A percentile compares a stretch with the other conserved stretches of the same genome.
phyloP scores from a whole-genome alignment of 2,888 invertebrate genomes.

The Trilocha varians region DNA sequence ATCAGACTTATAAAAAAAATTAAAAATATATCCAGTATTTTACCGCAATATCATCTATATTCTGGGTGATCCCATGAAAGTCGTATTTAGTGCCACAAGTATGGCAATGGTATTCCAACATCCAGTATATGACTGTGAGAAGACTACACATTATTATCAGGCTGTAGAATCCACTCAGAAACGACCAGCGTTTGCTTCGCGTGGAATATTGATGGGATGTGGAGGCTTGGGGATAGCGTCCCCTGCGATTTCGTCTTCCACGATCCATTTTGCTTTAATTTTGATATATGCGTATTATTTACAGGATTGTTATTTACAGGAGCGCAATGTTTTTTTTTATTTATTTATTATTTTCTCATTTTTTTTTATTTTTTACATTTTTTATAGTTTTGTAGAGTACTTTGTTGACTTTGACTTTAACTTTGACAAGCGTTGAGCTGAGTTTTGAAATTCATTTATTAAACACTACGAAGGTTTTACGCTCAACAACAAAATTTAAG shows the following conservation, averaged over 20 bases:
- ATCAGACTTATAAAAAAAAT: neutral
- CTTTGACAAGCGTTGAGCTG: too few species aligned
- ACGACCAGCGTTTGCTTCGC: slow-evolving; percentile 20
- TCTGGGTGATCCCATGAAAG: slow-evolving; percentile 32
- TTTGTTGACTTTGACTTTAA: too few species aligned
- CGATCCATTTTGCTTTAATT: slow-evolving; percentile 33
- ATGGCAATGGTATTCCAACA: slow-evolving; percentile 44
- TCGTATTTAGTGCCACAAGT: slow-evolving; percentile 33
- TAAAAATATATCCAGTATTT: slow-evolving; percentile 7
- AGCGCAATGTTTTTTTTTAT: too few species aligned
- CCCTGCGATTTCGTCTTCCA: slow-evolving; percentile 31
- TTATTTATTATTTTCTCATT: too few species aligned
- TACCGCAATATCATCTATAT: slow-evolving; percentile 47
- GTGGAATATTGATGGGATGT: slow-evolving; percentile 3
- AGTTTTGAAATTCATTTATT: too few species aligned
- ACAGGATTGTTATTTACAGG: too few species aligned
- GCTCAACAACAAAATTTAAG: too few species aligned
- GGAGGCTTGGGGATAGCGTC: slow-evolving; percentile 22
- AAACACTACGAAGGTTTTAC: too few species aligned
- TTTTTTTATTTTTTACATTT: too few species aligned
- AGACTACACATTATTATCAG: slow-evolving; percentile 37
- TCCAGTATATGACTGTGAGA: slow-evolving; percentile 37
- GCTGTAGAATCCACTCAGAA: slow-evolving; percentile 27
- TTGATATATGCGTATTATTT: too few species aligned
- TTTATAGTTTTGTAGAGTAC: too few species aligned